Conservation (phyloP, 2,888 invertebrate genomes). For the Hyppa rectilinea region DNA sequence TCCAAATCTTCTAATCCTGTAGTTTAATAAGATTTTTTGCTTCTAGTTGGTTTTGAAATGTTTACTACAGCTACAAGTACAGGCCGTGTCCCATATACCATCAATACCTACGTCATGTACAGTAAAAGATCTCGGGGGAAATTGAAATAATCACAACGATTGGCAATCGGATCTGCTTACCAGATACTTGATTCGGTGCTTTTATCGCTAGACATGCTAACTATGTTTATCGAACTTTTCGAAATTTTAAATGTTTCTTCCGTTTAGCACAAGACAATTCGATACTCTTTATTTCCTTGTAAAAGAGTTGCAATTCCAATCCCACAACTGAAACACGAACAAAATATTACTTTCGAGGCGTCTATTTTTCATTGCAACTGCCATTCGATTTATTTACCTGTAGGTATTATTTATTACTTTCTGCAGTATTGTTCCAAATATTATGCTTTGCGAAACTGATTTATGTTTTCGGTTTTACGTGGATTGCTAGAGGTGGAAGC, state of each 20-base stretch:
- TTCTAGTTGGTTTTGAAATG: not conserved
- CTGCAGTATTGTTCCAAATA: constrained; percentile 57
- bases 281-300: constrained; percentile 59
- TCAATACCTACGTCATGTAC: not conserved
- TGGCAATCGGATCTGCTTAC: constrained; percentile 40
- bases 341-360: constrained; percentile 73
- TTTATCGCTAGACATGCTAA: constrained; percentile 15
- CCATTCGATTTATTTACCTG: constrained; percentile 67
- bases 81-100: not conserved
- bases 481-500: constrained; percentile 3
- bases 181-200: constrained; percentile 24
- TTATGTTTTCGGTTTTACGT: constrained; percentile 32
- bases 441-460: constrained; percentile 39
- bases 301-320: constrained; percentile 69
- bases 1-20: not conserved
- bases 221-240: not conserved
- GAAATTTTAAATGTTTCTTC: constrained; percentile 14
- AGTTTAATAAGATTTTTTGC: not conserved
- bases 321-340: constrained; percentile 68
- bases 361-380: constrained; percentile 70
- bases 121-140: constrained; percentile 14
- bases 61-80: not conserved
- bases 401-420: constrained; percentile 60
- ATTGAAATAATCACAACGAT: constrained; percentile 33
- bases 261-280: constrained; percentile 31